These are phyloP conservation scores for Osmoderma eremita DNA, from an alignment of 2,888 invertebrate genomes.

Conservation along the genomic window DNA sequence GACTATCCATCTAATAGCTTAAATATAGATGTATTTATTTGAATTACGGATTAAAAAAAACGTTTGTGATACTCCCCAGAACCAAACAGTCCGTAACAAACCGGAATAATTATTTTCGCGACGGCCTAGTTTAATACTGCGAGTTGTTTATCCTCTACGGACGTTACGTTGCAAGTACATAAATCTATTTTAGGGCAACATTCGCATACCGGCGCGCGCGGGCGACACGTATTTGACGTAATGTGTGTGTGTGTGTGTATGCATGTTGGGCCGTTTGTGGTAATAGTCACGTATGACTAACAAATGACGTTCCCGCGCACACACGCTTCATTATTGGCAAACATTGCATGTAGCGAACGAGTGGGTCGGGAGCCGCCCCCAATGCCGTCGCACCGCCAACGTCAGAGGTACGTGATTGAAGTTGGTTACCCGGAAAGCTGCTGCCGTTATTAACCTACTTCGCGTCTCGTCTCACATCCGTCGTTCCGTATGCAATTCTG, in stretches of 20 bases:
- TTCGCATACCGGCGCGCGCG: background rate
- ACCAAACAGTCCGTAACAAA: no score
- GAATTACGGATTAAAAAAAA: no score
- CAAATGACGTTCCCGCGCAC: constrained; percentile 45
- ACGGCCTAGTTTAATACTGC: background rate
- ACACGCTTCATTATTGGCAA: constrained; percentile 50
- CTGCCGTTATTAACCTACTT: constrained; percentile 45
- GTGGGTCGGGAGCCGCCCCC: background rate
- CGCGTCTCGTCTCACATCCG: background rate
- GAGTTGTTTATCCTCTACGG: constrained; percentile 17
- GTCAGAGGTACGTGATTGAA: constrained; percentile 44
- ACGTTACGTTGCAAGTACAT: constrained; percentile 15
- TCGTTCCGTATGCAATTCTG: constrained; percentile 11
- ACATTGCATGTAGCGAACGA: constrained; percentile 43
- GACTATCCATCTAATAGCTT: no score
- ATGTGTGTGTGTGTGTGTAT: constrained; percentile 30
- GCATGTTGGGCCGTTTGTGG: constrained; percentile 24
- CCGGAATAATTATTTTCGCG: no score
- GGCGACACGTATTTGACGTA: constrained; percentile 17
- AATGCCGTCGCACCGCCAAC: background rate
- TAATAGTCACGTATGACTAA: constrained; percentile 45
- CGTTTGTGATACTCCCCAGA: no score
- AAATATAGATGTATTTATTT: no score
- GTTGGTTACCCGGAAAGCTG: constrained; percentile 37
- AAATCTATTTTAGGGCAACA: constrained; percentile 9